phyloP scores from a whole-genome alignment of 2,113 vertebrate species.

The Paramormyrops kingsleyae region DNA sequence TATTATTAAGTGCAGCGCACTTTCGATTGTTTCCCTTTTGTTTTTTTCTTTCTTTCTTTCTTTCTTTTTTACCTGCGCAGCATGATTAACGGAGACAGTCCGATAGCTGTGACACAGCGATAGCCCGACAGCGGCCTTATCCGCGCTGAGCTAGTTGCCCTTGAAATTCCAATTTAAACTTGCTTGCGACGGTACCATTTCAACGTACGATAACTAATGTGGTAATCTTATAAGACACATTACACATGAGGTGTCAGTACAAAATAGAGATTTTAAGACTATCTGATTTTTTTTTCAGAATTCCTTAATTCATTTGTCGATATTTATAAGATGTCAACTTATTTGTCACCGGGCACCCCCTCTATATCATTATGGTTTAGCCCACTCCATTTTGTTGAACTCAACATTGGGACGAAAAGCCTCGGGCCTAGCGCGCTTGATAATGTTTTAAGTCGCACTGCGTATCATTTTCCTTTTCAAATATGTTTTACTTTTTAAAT shows the following conservation, averaged over 20 bases:
- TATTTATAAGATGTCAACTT: not conserved
- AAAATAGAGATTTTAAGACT: not conserved
- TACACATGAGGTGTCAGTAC: not conserved
- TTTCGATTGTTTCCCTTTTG: not conserved
- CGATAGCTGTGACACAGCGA: not conserved
- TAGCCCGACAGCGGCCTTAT: not conserved
- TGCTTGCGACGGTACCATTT: conserved; percentile 49
- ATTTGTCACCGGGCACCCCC: conserved; percentile 1
- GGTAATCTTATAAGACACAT: not conserved
- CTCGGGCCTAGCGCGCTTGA: not conserved
- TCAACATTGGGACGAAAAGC: not conserved
- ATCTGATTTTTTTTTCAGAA: not conserved
- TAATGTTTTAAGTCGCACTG: not conserved
- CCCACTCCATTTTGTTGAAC: conserved; percentile 24
- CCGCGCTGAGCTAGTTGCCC: conserved; percentile 43
- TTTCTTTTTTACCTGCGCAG: not conserved
- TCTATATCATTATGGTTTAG: conserved; percentile 5
- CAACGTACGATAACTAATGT: not conserved
- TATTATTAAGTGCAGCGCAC: not conserved
- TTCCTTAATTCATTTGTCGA: not conserved
- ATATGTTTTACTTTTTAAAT: not conserved
- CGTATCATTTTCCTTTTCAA: not conserved
- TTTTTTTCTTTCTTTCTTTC: not conserved
- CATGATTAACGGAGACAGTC: not conserved
- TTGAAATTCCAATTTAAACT: conserved; percentile 56